Base-by-base conservation (phyloP, 2,797 vertebrate genomes). In the Aulostomus chinensis region DNA sequence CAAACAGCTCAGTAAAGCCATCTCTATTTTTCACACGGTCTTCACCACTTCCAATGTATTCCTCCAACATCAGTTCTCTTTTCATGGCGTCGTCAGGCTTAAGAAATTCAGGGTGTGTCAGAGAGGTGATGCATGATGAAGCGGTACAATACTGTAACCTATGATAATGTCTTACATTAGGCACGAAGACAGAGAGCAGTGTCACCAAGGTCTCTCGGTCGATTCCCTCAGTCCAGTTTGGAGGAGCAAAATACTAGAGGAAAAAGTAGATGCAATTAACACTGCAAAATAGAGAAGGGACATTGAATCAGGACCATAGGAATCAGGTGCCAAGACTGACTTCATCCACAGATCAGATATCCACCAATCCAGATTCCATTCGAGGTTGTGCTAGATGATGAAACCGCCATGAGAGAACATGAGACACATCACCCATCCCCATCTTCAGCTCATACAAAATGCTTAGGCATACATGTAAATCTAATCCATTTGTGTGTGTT, bases 221-320 rank as follows among this genome's bases (percentile, higher is more conserved):
- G 3, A 92, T 21, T 58, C 92, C 91, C 33, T 90, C 78, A 4
- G 42, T 70, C 92, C 91, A 92, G 62, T 76, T 84, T 35, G 65
- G 41, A 26, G 70, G 54, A 17, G 9, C 12, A 2, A 88, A 3
- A 14, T 8, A 32, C 91, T 89, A 33, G 14, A 6, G 15, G 10
- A 60, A 65, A 38, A 67, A 1, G 4, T 5, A 60, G 9, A 2
- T n/a, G 11, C 1, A 39, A 8, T 37, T 17, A 28, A 22, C 9
- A 33, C 43, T 33, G 56, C 3, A 57, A 1, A 36, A n/a, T n/a
- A n/a, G n/a, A n/a, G n/a, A n/a, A n/a, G n/a, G n/a, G n/a, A n/a
- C n/a, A n/a, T n/a, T n/a, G n/a, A n/a, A n/a, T n/a, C n/a, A n/a
- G n/a, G n/a, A n/a, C n/a, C n/a, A n/a, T n/a, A n/a, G n/a, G n/a